Evolutionary conservation across 2,113 vertebrate species (phyloP).

Genomic region (Pan troglodytes): NHGRI_mPanTro3-v2.1_pri NC_072403.2:52391501-52392000

Average conservation of each 20-base stretch:
- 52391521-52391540: not conserved
- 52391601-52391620: not conserved
- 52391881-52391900: not conserved
- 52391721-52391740: not conserved
- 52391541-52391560: not conserved
- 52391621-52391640: not conserved
- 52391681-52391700: not conserved
- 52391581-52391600: not conserved
- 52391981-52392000: not conserved
- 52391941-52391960: accelerated
- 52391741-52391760: not conserved
- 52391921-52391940: not conserved
- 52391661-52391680: not conserved
- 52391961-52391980: accelerated
- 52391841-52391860: not conserved
- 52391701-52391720: not conserved
- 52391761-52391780: not conserved
- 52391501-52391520: not conserved
- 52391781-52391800: not conserved
- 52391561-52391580: accelerated
- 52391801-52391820: not conserved
- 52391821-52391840: not conserved
- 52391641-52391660: not conserved
- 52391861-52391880: not conserved
- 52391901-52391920: not conserved